These are phyloP conservation scores for Girardia tigrina DNA, from an alignment of 2,888 invertebrate species.

Conservation along the genomic window DNA sequence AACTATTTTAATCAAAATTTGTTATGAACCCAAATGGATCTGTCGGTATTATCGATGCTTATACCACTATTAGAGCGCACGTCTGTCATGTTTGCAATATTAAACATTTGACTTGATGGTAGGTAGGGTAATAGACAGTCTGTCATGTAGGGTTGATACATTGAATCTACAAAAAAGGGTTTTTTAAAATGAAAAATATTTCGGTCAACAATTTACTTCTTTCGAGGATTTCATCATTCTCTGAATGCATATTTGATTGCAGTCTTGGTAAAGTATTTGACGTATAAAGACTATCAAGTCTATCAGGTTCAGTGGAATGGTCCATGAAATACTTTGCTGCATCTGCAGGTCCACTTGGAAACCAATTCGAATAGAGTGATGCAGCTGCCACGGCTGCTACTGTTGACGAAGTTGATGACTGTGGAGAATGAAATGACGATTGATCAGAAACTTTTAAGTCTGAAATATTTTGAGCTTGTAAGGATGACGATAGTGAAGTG, in stretches of 20 bases:
- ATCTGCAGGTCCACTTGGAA: neutral
- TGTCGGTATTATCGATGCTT: conserved; percentile 3
- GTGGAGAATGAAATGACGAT: neutral
- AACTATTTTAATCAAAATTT: conserved; percentile 5
- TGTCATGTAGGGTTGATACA: conserved; percentile 19
- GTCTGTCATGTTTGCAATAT: conserved; percentile 19
- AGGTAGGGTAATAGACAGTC: neutral
- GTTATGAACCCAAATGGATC: conserved; percentile 20
- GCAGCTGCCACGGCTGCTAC: neutral
- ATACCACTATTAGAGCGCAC: neutral
- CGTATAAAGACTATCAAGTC: neutral
- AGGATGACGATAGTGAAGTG: neutral
- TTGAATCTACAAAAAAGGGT: neutral
- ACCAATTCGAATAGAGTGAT: conserved; percentile 2
- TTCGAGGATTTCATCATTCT: neutral
- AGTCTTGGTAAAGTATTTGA: conserved; percentile 19
- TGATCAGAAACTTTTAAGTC: neutral
- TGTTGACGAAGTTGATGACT: neutral
- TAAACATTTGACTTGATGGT: conserved; percentile 18
- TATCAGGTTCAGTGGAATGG: neutral
- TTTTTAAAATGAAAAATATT: neutral
- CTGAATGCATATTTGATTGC: conserved; percentile 9
- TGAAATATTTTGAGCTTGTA: neutral
- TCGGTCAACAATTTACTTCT: neutral
- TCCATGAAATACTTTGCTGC: conserved; percentile 8